Conservation (phyloP, 2,113 vertebrate genomes). For the Mungos mungo region DNA sequence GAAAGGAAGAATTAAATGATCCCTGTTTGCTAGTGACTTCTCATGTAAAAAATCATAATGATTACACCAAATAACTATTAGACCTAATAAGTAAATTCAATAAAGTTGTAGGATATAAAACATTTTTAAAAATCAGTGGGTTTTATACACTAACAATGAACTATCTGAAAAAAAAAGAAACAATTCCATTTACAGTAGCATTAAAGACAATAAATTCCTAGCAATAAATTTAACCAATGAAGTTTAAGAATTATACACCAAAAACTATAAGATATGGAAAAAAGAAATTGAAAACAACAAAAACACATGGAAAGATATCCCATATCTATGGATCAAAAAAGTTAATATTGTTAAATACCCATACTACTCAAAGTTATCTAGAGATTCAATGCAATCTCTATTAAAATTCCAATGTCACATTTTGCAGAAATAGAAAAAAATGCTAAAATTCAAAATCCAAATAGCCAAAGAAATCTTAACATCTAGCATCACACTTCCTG, state of each 20-base stretch:
- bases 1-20: background rate
- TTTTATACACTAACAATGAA: background rate
- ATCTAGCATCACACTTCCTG: background rate
- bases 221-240: background rate
- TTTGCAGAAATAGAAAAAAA: background rate
- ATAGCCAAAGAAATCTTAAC: background rate
- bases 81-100: background rate
- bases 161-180: background rate
- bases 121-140: background rate
- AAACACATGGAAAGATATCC: background rate
- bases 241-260: background rate
- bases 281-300: background rate
- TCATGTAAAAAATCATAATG: background rate
- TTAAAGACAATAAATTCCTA: background rate
- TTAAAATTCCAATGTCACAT: background rate
- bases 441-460: background rate
- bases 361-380: background rate
- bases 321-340: background rate
- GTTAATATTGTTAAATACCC: background rate
- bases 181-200: background rate
- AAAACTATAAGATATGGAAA: background rate
- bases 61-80: background rate
- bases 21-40: background rate
- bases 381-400: background rate
- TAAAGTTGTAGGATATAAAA: background rate